phyloP scores from a whole-genome alignment of 2,113 vertebrate species.

The Lagopus muta region DNA sequence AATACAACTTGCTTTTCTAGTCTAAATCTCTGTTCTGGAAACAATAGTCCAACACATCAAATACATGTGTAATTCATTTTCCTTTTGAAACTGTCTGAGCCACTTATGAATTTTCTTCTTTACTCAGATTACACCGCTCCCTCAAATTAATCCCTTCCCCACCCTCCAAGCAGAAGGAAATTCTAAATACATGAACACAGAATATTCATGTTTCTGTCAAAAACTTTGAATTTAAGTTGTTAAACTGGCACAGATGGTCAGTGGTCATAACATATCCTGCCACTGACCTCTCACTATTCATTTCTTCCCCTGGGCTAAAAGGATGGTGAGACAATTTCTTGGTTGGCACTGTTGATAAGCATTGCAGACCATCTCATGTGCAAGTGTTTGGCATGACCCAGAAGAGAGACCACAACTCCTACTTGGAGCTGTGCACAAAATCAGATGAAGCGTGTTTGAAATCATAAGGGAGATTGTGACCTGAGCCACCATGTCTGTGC shows the following conservation, averaged over 20 bases:
- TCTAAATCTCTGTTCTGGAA: neutral
- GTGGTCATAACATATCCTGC: neutral
- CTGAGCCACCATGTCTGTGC: neutral
- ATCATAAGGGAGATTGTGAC: neutral
- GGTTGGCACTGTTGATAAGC: neutral
- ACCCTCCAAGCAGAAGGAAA: neutral
- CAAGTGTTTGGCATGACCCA: neutral
- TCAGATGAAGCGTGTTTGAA: neutral
- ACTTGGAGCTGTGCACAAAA: neutral
- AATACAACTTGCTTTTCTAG: neutral
- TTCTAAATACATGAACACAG: neutral
- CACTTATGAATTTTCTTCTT: neutral
- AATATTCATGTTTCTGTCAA: neutral
- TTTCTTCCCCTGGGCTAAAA: neutral
- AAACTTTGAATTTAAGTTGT: neutral
- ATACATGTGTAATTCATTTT: neutral
- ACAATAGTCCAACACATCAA: neutral
- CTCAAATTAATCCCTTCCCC: neutral
- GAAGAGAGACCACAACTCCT: neutral
- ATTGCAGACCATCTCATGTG: neutral
- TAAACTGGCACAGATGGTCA: neutral
- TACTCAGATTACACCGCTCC: neutral
- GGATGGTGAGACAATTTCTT: neutral
- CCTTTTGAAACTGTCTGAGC: neutral
- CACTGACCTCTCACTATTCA: fast-evolving